Evolutionary conservation across 2,888 invertebrate species (phyloP).

Genomic region (Agrilus cyanescens): DNA sequence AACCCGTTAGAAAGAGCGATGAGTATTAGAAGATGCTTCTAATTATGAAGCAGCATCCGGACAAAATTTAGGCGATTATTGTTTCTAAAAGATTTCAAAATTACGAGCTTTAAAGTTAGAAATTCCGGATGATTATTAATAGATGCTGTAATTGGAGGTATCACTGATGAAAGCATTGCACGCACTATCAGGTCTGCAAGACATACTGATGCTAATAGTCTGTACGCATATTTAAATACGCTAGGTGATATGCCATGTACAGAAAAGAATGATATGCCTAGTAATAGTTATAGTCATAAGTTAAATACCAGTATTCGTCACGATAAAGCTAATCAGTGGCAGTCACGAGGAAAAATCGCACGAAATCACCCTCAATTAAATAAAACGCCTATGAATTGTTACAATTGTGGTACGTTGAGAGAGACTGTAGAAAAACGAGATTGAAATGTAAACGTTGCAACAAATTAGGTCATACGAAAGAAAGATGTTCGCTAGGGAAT

Average conservation of each 20-base stretch:
- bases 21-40: slow-evolving; percentile 14
- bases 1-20: too few relatives aligned
- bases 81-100: slow-evolving; percentile 14
- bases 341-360: too few relatives aligned
- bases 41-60: slow-evolving; percentile 12
- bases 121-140: slow-evolving; percentile 13
- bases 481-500: not conserved
- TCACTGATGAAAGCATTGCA: slow-evolving; percentile 11
- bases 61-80: slow-evolving; percentile 14
- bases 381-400: not conserved
- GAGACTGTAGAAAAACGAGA: slow-evolving; percentile 2
- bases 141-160: slow-evolving; percentile 15
- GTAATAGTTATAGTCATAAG: too few relatives aligned
- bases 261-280: too few relatives aligned
- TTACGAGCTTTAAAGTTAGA: slow-evolving; percentile 9
- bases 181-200: slow-evolving; percentile 9
- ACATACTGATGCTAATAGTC: slow-evolving; percentile 1
- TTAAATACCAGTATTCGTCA: too few relatives aligned
- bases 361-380: not conserved
- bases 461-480: not conserved
- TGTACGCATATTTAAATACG: slow-evolving; percentile 8
- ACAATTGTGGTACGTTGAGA: slow-evolving; percentile 2
- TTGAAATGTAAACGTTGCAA: slow-evolving; percentile 3
- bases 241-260: slow-evolving; percentile 5
- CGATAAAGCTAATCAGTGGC: too few relatives aligned